These are phyloP conservation scores for Drosophila guanche DNA, from an alignment of 1,140 invertebrate genomes.

Conservation along the genomic window DNA sequence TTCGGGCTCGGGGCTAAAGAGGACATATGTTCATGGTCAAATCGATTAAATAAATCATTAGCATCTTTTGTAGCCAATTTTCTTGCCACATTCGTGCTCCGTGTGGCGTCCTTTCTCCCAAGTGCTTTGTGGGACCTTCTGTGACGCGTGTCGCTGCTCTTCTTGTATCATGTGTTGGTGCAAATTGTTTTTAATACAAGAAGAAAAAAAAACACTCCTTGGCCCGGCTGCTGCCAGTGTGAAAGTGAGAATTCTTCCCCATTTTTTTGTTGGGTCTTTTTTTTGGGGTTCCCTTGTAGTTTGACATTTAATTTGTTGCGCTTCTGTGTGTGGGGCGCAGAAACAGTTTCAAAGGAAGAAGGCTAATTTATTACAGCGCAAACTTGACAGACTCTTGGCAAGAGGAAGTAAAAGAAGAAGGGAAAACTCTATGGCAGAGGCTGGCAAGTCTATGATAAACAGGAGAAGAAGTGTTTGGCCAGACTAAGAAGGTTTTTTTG, in stretches of 20 bases:
- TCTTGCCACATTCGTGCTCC: constrained; percentile 48
- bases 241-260: constrained; percentile 53
- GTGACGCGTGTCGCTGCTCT: constrained; percentile 60
- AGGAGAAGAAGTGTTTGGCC: too few relatives aligned
- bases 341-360: constrained; percentile 24
- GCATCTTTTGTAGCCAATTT: constrained; percentile 83
- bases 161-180: constrained; percentile 60
- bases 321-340: constrained; percentile 31
- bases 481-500: too few relatives aligned
- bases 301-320: constrained; percentile 80
- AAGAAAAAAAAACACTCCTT: constrained; percentile 18
- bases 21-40: constrained; percentile 82
- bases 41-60: constrained; percentile 84
- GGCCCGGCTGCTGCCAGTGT: constrained; percentile 1
- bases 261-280: constrained; percentile 21
- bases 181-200: constrained; percentile 81
- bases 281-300: constrained; percentile 24
- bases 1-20: constrained; percentile 6
- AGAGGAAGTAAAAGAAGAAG: neutral
- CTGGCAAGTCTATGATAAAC: too few relatives aligned
- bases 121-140: constrained; percentile 30
- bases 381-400: neutral
- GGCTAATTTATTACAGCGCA: constrained; percentile 55
- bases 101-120: constrained; percentile 8
- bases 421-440: neutral